Evolutionary conservation across 2,113 vertebrate species (phyloP).

Genomic region (Catagonus wagneri): DNA sequence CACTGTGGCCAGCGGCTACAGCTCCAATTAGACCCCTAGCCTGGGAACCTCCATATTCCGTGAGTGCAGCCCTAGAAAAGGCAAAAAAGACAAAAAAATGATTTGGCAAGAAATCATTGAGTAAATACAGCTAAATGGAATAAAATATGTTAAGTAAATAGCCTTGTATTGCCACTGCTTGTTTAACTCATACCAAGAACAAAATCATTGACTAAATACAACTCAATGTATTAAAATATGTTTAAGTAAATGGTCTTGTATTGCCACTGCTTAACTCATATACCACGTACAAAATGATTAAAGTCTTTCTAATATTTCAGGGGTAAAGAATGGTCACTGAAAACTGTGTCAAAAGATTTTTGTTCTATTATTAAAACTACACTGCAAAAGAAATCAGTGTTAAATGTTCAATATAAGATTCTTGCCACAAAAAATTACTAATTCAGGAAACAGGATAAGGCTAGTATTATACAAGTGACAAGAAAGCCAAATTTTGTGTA

Average conservation of each 20-base stretch:
- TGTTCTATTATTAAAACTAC: conserved; percentile 61
- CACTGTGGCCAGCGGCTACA: too few species aligned
- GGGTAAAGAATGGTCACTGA: conserved; percentile 65
- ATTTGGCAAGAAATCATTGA: conserved; percentile 11
- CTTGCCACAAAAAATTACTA: conserved; percentile 58
- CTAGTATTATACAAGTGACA: conserved; percentile 40
- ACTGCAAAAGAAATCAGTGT: conserved; percentile 59
- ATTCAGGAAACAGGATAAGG: conserved; percentile 5
- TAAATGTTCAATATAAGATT: conserved; percentile 67
- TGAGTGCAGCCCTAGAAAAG: too few species aligned
- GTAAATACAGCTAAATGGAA: conserved; percentile 21
- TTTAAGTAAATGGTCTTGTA: conserved; percentile 31
- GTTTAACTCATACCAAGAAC: conserved; percentile 59
- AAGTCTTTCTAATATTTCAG: conserved; percentile 71
- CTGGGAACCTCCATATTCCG: too few species aligned
- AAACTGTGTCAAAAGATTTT: conserved; percentile 66
- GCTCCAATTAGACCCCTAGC: too few species aligned
- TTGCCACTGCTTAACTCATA: conserved; percentile 58
- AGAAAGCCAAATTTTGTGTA: conserved; percentile 10
- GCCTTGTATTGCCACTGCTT: neutral
- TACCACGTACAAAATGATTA: conserved; percentile 63
- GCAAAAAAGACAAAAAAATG: too few species aligned
- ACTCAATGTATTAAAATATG: neutral
- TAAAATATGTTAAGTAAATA: conserved; percentile 32
- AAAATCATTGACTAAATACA: neutral